Conservation (phyloP, 2,113 vertebrate genomes). For the Psittacus erithacus region DNA sequence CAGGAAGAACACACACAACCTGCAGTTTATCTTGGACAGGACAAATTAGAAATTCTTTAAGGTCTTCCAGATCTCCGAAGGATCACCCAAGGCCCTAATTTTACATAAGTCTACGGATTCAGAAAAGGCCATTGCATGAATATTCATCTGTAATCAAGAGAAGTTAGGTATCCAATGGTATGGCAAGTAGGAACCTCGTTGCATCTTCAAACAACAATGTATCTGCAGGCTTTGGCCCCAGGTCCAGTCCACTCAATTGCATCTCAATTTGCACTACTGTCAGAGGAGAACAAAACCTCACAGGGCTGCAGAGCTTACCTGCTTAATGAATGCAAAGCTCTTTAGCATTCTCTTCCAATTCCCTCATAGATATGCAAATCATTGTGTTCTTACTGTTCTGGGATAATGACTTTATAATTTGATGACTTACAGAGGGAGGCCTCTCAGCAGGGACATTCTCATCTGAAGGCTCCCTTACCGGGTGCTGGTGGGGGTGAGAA, state of each 20-base stretch:
- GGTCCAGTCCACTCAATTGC: background rate
- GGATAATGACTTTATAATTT: constrained; percentile 45
- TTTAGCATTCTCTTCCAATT: constrained; percentile 29
- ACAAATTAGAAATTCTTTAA: background rate
- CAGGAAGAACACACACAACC: background rate
- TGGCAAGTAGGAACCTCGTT: constrained; percentile 1
- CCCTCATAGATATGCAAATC: constrained; percentile 53
- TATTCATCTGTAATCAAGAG: background rate
- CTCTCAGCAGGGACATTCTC: constrained; percentile 4
- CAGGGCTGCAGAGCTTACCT: background rate
- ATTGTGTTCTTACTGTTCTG: background rate
- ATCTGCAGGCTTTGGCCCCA: background rate
- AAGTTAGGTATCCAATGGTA: constrained; percentile 12
- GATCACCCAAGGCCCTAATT: background rate
- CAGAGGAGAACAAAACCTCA: background rate
- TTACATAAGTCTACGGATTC: background rate
- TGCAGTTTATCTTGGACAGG: background rate
- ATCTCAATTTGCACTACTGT: constrained; percentile 56
- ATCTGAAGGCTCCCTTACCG: background rate
- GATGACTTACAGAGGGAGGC: constrained; percentile 1
- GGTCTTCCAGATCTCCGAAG: background rate
- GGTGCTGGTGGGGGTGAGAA: background rate
- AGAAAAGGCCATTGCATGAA: background rate
- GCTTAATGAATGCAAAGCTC: constrained; percentile 53
- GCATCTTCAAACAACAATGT: background rate